phyloP scores from a whole-genome alignment of 2,113 vertebrate genomes.

The Toxostoma redivivum region DNA sequence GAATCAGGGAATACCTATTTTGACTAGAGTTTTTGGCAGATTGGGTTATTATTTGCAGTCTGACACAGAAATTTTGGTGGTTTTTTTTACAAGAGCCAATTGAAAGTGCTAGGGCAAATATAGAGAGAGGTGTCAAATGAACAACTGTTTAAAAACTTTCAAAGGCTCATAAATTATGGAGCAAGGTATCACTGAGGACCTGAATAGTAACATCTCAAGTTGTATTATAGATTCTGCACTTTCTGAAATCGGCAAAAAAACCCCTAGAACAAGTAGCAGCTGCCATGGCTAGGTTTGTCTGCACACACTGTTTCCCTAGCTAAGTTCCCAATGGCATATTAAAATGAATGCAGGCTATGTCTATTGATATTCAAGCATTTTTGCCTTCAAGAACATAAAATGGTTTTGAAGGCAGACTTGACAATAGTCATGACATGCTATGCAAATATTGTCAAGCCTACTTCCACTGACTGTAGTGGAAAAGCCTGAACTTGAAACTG shows the following conservation, averaged over 20 bases:
- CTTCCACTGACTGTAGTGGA: not conserved
- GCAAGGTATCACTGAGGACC: not conserved
- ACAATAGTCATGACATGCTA: not conserved
- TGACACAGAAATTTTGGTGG: not conserved
- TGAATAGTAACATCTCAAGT: not conserved
- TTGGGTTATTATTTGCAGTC: not conserved
- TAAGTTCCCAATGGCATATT: not conserved
- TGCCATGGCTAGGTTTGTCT: not conserved
- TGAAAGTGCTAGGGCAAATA: not conserved
- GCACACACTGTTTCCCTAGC: not conserved
- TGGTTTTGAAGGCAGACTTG: not conserved
- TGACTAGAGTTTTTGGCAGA: not conserved
- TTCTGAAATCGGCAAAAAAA: not conserved
- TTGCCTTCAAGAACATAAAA: not conserved
- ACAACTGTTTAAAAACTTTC: not conserved
- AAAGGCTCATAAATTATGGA: not conserved
- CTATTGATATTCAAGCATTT: not conserved
- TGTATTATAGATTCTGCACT: not conserved
- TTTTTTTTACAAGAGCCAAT: not conserved
- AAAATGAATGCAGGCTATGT: not conserved
- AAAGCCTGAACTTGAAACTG: not conserved
- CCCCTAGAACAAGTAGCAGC: not conserved
- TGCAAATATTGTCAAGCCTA: not conserved
- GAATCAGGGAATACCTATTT: not conserved
- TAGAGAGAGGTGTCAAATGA: not conserved